These are phyloP conservation scores for Coreius guichenoti DNA, from an alignment of 2,797 vertebrate species.

Conservation along the genomic window DNA sequence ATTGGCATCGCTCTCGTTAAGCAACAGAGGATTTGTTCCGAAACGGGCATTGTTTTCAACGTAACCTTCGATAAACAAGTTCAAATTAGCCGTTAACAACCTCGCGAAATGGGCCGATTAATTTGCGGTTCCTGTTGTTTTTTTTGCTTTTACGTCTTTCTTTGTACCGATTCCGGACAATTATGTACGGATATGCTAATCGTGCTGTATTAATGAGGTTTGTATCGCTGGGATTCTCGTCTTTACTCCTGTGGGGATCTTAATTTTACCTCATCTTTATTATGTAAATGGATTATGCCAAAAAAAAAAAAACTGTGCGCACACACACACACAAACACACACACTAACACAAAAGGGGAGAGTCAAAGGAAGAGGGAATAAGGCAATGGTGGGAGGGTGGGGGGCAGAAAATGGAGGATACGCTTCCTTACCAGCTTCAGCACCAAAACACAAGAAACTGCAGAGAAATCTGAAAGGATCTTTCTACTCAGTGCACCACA, in stretches of 20 bases:
- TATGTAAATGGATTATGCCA: conserved; percentile 82
- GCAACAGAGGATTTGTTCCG: conserved; percentile 11
- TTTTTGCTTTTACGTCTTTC: conserved; percentile 34
- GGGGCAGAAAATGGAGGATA: conserved; percentile 32
- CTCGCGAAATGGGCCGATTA: conserved; percentile 53
- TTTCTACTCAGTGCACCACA: not conserved
- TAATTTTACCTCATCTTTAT: conserved; percentile 85
- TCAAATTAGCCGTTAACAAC: conserved; percentile 51
- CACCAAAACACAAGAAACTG: conserved; percentile 27
- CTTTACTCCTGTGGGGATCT: conserved; percentile 74
- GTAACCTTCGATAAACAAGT: conserved; percentile 22
- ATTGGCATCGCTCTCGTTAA: conserved; percentile 29
- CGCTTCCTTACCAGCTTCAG: conserved; percentile 2
- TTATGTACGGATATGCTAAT: conserved; percentile 62
- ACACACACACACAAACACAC: not conserved
- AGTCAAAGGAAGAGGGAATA: conserved; percentile 41
- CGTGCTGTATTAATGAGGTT: conserved; percentile 59
- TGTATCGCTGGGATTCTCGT: conserved; percentile 55
- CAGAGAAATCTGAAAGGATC: conserved; percentile 21
- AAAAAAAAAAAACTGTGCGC: conserved; percentile 63
- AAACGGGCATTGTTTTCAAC: conserved; percentile 37
- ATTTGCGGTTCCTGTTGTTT: conserved; percentile 49
- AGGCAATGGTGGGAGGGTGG: not conserved
- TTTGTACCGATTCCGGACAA: conserved; percentile 51
- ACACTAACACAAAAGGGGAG: conserved; percentile 61